Percentiles rank a stretch among this genome's conserved stretches.
phyloP scores from a whole-genome alignment of 2,113 vertebrate species.

The Triplophysa siluroides region DNA sequence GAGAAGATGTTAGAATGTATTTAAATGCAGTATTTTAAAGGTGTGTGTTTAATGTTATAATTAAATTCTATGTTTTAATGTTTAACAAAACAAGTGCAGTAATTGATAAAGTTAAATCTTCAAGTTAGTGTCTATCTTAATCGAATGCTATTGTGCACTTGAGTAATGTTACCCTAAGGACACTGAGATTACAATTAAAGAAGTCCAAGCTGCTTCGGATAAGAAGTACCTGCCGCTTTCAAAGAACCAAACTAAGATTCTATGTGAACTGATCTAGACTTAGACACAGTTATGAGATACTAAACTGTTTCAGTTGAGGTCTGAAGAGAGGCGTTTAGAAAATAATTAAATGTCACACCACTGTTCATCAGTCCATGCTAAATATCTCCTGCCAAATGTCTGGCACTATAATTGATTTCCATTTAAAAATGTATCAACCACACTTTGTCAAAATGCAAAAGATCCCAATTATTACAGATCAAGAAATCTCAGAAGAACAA shows the following conservation, averaged over 20 bases:
- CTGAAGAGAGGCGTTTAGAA: neutral
- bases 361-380: slow-evolving; percentile 22
- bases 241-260: slow-evolving; percentile 5
- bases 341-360: slow-evolving; percentile 14
- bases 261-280: neutral
- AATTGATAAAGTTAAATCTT: neutral
- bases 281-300: neutral
- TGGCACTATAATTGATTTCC: slow-evolving; percentile 42
- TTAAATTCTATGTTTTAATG: no score
- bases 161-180: slow-evolving; percentile 30
- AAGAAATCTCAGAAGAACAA: slow-evolving; percentile 49
- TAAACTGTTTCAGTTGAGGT: neutral
- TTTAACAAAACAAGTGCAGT: no score
- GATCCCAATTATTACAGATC: slow-evolving; percentile 61
- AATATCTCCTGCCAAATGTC: slow-evolving; percentile 31
- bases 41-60: no score
- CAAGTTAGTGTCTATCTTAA: slow-evolving; percentile 14
- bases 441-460: slow-evolving; percentile 50
- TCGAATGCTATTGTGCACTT: slow-evolving; percentile 6
- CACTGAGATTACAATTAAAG: slow-evolving; percentile 1
- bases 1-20: slow-evolving; percentile 9
- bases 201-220: slow-evolving; percentile 15
- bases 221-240: neutral
- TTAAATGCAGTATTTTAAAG: neutral
- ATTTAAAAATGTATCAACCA: slow-evolving; percentile 56